Percentiles rank a stretch among this genome's conserved stretches.
phyloP scores from a whole-genome alignment of 2,113 vertebrate genomes.

The Zingel zingel region DNA sequence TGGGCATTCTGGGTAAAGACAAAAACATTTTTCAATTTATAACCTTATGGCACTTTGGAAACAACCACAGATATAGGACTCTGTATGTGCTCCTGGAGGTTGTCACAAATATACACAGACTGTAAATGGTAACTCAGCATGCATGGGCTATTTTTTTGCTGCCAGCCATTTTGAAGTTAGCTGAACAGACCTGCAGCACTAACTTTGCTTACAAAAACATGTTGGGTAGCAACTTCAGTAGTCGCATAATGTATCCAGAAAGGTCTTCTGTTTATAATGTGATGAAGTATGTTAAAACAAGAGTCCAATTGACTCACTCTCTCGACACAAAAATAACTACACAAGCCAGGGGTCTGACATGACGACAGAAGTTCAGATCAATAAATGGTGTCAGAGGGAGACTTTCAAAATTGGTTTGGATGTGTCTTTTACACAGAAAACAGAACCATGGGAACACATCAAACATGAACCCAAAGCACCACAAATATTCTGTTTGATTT shows the following conservation, averaged over 20 bases:
- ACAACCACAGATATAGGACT: slow-evolving; percentile 15
- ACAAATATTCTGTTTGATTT: neutral
- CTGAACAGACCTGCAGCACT: slow-evolving; percentile 30
- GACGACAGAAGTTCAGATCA: neutral
- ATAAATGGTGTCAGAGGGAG: neutral
- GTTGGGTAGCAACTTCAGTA: slow-evolving; percentile 27
- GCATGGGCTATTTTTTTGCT: slow-evolving; percentile 47
- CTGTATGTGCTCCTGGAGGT: slow-evolving; percentile 4
- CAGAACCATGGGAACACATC: neutral
- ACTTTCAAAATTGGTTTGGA: neutral
- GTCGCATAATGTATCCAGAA: slow-evolving; percentile 23
- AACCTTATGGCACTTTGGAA: neutral
- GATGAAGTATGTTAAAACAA: slow-evolving; percentile 39
- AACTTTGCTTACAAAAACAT: slow-evolving; percentile 37
- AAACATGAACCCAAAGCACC: neutral
- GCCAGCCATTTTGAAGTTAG: slow-evolving; percentile 28
- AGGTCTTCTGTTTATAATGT: slow-evolving; percentile 24
- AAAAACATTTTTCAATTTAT: neutral
- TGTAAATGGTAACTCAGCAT: slow-evolving; percentile 36
- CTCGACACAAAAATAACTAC: neutral
- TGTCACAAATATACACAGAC: slow-evolving; percentile 37
- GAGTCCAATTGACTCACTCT: slow-evolving; percentile 16
- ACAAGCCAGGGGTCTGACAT: slow-evolving; percentile 5
- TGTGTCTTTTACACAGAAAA: neutral
- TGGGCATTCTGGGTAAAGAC: slow-evolving; percentile 89